phyloP scores from a whole-genome alignment of 1,140 invertebrate species.

The Listronotus bonariensis region DNA sequence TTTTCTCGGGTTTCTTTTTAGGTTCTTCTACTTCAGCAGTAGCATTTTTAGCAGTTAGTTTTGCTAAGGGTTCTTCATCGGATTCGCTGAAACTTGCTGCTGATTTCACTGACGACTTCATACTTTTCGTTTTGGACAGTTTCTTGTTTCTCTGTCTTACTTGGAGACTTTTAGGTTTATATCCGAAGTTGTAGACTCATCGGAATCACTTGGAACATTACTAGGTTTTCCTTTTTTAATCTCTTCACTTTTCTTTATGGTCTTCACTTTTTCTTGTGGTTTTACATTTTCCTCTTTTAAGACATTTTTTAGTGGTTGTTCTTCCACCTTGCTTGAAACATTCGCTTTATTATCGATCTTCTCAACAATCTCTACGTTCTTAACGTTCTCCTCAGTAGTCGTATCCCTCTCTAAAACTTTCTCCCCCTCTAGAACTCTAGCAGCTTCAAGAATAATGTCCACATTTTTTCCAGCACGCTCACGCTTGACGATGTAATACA shows the following conservation, averaged over 20 bases:
- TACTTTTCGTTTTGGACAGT: constrained; percentile 38
- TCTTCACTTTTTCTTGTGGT: constrained; percentile 2
- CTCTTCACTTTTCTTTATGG: constrained; percentile 15
- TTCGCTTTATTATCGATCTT: background rate
- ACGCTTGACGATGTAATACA: background rate
- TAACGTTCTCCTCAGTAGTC: background rate
- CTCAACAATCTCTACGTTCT: constrained; percentile 3
- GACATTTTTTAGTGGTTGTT: no score
- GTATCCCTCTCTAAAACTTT: background rate
- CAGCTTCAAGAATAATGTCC: constrained; percentile 27
- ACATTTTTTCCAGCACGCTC: constrained; percentile 26
- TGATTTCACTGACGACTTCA: constrained; percentile 29
- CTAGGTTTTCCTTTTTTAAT: background rate
- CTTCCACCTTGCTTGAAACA: background rate
- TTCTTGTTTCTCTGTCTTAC: constrained; percentile 40
- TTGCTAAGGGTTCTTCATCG: constrained; percentile 63
- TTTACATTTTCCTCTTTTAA: background rate
- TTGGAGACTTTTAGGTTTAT: constrained; percentile 37
- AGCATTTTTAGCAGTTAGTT: constrained; percentile 51
- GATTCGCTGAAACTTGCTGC: constrained; percentile 61
- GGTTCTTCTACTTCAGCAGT: constrained; percentile 12
- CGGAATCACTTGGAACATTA: constrained; percentile 36
- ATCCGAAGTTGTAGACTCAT: constrained; percentile 45
- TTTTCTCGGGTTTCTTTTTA: constrained; percentile 24
- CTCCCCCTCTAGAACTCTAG: constrained; percentile 23